Evolutionary conservation across 2,888 invertebrate genomes (phyloP).

Genomic region (Thysanoteuthis rhombus): DNA sequence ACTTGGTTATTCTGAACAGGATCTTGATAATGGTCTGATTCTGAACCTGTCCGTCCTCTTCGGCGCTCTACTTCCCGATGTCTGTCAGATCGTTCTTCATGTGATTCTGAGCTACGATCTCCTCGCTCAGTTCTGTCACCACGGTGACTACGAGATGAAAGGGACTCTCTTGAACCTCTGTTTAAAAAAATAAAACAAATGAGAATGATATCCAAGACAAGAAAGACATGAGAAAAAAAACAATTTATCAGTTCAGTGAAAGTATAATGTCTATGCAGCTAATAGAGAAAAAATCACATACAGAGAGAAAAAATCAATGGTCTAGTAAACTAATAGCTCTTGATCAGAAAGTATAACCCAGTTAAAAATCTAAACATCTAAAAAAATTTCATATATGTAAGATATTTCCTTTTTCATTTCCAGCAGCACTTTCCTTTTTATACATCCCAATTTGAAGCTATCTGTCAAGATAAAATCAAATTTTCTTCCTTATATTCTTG

Average conservation of each 20-base stretch:
- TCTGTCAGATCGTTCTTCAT: constrained; percentile 28
- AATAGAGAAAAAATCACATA: too few species aligned
- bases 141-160: constrained; percentile 31
- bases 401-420: too few species aligned
- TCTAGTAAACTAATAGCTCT: too few species aligned
- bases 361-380: too few species aligned
- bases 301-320: too few species aligned
- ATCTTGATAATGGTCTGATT: constrained; percentile 31
- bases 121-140: constrained; percentile 25
- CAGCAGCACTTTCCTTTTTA: too few species aligned
- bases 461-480: too few species aligned
- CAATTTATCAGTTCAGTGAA: background rate
- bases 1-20: constrained; percentile 29
- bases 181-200: background rate
- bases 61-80: constrained; percentile 29
- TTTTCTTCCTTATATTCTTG: too few species aligned
- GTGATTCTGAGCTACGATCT: constrained; percentile 29
- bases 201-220: background rate
- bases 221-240: background rate
- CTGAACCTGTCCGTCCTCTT: constrained; percentile 23
- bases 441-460: too few species aligned
- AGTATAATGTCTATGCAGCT: too few species aligned
- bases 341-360: too few species aligned
- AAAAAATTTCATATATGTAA: too few species aligned
- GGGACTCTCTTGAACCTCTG: constrained; percentile 34